phyloP scores from a whole-genome alignment of 2,797 vertebrate species.

The Botia almorhae region DNA sequence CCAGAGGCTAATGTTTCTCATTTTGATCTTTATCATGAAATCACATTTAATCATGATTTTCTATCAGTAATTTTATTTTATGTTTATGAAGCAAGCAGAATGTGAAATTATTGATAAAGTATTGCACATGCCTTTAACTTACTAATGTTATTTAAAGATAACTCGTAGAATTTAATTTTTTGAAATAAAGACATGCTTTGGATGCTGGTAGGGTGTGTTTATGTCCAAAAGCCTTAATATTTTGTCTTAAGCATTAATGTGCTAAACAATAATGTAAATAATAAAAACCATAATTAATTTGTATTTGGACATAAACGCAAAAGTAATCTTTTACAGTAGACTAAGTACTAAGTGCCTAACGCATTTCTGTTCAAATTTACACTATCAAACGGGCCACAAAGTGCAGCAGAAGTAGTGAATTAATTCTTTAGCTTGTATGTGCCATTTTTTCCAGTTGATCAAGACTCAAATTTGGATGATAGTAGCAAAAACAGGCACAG shows the following conservation, averaged over 20 bases:
- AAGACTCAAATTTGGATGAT: not conserved
- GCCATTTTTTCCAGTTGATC: not conserved
- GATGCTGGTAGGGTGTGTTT: not conserved
- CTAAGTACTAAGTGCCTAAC: not conserved
- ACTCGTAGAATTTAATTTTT: too few relatives aligned
- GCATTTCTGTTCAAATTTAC: not conserved
- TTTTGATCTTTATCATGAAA: not conserved
- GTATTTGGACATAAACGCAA: not conserved
- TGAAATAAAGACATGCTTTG: not conserved
- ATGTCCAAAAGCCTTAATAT: not conserved
- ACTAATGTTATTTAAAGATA: not conserved
- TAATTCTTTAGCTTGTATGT: not conserved
- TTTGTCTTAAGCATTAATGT: not conserved
- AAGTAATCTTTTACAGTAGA: not conserved
- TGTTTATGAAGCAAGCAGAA: not conserved
- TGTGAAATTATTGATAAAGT: not conserved
- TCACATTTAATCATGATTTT: not conserved
- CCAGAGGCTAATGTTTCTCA: not conserved
- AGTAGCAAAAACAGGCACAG: slow-evolving; percentile 36
- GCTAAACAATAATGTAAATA: not conserved
- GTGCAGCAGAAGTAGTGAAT: not conserved
- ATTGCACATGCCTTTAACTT: not conserved
- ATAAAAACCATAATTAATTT: not conserved
- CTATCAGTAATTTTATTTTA: not conserved
- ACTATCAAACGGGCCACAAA: not conserved